A percentile compares a stretch with the other conserved stretches of the same genome.
These are phyloP conservation scores for Percopsis transmontana DNA, from an alignment of 2,113 vertebrate species.

Conservation along the genomic window DNA sequence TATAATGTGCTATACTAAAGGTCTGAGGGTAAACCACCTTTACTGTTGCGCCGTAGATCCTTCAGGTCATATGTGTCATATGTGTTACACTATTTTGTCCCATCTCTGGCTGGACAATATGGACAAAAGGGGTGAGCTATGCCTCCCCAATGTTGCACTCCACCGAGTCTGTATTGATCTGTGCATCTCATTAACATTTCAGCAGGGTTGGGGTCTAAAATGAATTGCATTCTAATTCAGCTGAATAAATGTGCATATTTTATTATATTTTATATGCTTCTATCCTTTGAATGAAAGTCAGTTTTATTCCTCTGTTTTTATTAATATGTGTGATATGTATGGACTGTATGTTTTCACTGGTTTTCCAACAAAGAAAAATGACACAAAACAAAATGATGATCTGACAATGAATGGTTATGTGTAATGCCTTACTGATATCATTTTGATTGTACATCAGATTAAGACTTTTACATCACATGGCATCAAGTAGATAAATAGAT, in stretches of 20 bases:
- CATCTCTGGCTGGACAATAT: constrained; percentile 63
- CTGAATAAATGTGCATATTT: constrained; percentile 39
- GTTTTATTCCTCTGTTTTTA: constrained; percentile 8
- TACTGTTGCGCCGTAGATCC: too few relatives aligned
- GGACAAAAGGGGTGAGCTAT: constrained; percentile 3
- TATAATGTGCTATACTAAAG: too few relatives aligned
- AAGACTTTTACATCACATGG: background rate
- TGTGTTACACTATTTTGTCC: constrained; percentile 21
- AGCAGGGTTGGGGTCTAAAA: constrained; percentile 21
- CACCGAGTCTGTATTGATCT: constrained; percentile 6
- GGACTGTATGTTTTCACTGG: constrained; percentile 2
- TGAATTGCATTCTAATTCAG: constrained; percentile 50
- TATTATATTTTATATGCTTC: constrained; percentile 22
- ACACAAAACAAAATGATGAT: background rate
- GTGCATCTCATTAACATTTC: constrained; percentile 10
- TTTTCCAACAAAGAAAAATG: constrained; percentile 23
- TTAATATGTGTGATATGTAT: constrained; percentile 19
- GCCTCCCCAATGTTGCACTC: constrained; percentile 12
- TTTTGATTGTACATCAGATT: constrained; percentile 12
- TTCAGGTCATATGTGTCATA: too few relatives aligned
- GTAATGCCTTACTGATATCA: constrained; percentile 58
- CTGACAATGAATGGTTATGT: constrained; percentile 42
- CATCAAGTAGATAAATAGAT: background rate
- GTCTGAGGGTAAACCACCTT: too few relatives aligned
- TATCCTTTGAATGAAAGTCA: constrained; percentile 17